Evolutionary conservation across 2,888 invertebrate genomes (phyloP).

Genomic region (Meghimatium bilineatum): DNA sequence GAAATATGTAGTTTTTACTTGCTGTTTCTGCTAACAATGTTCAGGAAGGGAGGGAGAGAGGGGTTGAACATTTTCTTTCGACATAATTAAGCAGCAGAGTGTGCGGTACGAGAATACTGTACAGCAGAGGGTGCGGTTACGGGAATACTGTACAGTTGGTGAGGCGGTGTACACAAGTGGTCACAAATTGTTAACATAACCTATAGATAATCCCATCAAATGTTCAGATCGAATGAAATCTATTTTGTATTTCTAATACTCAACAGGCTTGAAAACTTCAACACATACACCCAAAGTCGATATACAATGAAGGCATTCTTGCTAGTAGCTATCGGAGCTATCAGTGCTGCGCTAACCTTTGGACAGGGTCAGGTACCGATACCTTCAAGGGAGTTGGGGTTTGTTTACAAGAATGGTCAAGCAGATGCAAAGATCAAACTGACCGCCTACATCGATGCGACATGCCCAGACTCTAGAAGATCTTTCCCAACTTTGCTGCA

Average conservation of each 20-base stretch:
- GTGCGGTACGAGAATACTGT: too few relatives aligned
- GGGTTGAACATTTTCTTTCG: too few relatives aligned
- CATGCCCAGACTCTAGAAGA: slow-evolving; percentile 65
- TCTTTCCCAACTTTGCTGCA: slow-evolving; percentile 59
- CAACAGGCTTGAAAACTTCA: not conserved
- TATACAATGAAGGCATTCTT: not conserved
- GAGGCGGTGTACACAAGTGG: too few relatives aligned
- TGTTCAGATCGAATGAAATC: too few relatives aligned
- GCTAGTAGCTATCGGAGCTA: not conserved
- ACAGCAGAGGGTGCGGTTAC: too few relatives aligned
- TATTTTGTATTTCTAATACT: not conserved
- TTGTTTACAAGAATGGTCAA: slow-evolving; percentile 58
- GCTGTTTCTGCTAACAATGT: too few relatives aligned
- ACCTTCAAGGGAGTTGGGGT: slow-evolving; percentile 63
- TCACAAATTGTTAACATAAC: too few relatives aligned
- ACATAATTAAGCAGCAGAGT: too few relatives aligned
- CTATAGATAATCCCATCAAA: too few relatives aligned
- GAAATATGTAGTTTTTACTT: too few relatives aligned
- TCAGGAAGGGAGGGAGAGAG: too few relatives aligned
- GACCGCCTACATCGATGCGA: slow-evolving; percentile 66
- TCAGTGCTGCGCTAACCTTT: not conserved
- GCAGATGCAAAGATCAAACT: slow-evolving; percentile 60
- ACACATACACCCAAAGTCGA: not conserved
- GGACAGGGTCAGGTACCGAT: slow-evolving; percentile 56
- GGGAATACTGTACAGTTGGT: too few relatives aligned